Percentiles rank a stretch among this genome's conserved stretches.
These are phyloP conservation scores for Microcebus jonahi DNA, from an alignment of 2,113 vertebrate genomes.

Conservation along the genomic window DNA sequence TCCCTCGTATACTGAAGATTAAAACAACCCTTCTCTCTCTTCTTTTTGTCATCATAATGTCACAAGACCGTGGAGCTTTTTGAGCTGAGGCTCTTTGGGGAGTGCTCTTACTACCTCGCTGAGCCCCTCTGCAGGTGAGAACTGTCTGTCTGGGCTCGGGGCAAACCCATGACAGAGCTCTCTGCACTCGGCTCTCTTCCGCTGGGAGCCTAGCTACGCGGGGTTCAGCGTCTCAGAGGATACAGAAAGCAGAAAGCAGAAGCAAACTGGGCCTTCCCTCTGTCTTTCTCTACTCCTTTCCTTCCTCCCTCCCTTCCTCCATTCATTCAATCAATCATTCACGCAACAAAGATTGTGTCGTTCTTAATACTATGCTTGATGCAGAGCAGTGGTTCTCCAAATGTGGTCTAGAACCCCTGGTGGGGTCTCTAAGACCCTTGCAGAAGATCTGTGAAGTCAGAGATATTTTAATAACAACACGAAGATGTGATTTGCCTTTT, in stretches of 20 bases:
- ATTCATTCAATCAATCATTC: neutral
- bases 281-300: neutral
- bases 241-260: neutral
- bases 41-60: neutral
- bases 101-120: fast-evolving
- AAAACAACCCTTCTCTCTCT: neutral
- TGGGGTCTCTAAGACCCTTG: neutral
- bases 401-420: neutral
- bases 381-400: neutral
- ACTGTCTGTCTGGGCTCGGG: neutral
- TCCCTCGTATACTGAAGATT: neutral
- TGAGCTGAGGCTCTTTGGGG: neutral
- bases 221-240: neutral
- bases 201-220: neutral
- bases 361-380: neutral
- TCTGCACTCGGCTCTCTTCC: no score
- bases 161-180: neutral
- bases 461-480: neutral
- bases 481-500: neutral
- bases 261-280: neutral
- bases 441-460: neutral
- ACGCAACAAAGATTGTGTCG: neutral
- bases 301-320: neutral
- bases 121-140: neutral
- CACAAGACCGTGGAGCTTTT: neutral